Evolutionary conservation across 2,113 vertebrate species (phyloP), one percentile per base, ranked within the genome.

Genomic region (Synodontis membranacea): DNA sequence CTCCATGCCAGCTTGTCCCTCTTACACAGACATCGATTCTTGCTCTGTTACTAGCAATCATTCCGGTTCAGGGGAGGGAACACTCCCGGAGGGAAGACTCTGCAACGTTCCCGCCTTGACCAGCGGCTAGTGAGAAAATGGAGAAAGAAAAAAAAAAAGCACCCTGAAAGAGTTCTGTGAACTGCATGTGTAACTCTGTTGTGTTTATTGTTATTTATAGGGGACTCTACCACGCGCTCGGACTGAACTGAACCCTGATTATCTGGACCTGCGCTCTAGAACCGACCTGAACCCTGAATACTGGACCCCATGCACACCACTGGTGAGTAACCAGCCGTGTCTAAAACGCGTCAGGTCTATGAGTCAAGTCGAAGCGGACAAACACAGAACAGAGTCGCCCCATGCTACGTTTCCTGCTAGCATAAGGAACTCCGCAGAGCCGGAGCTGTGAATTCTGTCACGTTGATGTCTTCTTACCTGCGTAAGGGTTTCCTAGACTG

Each of bases 211-310:
- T 78, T 21, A 39, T 80, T 34, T 56, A 12, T 88, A 60, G 95
- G 95, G 94, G 92, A 95, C 95, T 83, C 93, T 96, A 93, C 93
- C 95, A 88, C 94, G 95, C 75, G 92, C 95, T 90, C 93, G 95
- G 92, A 96, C 95, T 82, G 95, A 96, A 94, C 95, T 96, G 90
- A 96, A 96, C 88, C 95, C 95, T 37, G 95, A 96, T 90, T 96
- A 96, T 93, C 93, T 96, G 95, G 95, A 96, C 92, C 95, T 96
- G 75, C 94, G 95, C 92, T 95, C 95, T 31, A 91, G 95, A 91
- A 93, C 95, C 12, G 94, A 96, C 91, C 93, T 96, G 92, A 96
- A 96, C 91, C 94, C 95, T 64, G 95, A 96, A 89, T 96, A 96
- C 91, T 96, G 95, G 95, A 95, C 95, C 89, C 95, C 95, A 87